Conservation (phyloP, 2,888 invertebrate species). For the Gastrophysa polygoni region DNA sequence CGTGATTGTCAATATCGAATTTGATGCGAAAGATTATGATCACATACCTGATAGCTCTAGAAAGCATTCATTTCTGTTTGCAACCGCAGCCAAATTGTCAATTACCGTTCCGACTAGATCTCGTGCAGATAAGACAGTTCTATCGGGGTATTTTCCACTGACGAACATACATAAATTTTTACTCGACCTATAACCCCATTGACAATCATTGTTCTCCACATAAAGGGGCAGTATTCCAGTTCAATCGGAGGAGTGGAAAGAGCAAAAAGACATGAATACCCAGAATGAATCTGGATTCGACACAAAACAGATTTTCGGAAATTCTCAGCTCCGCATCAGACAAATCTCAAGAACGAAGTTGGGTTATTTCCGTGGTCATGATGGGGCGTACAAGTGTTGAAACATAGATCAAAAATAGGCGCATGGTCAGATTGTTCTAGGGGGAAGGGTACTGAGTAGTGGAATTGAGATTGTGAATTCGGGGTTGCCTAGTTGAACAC, state of each 20-base stretch:
- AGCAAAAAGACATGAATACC: neutral
- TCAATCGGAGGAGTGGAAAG: neutral
- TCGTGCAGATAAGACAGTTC: neutral
- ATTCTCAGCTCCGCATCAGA: neutral
- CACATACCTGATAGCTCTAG: too few species aligned
- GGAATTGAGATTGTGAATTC: too few species aligned
- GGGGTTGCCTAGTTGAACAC: too few species aligned
- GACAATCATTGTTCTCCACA: neutral
- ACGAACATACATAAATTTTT: neutral
- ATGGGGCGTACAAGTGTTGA: too few species aligned
- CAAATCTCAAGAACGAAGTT: neutral
- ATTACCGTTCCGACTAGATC: neutral
- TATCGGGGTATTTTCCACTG: neutral
- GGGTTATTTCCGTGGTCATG: neutral
- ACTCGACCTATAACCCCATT: neutral
- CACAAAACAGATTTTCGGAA: neutral
- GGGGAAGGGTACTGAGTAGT: too few species aligned
- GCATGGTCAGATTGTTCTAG: too few species aligned
- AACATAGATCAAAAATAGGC: too few species aligned
- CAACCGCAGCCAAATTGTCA: neutral
- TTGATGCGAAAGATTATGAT: too few species aligned
- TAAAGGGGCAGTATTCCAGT: neutral
- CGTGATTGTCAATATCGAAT: too few species aligned
- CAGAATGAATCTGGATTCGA: neutral
- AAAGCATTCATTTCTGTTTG: neutral